These are phyloP conservation scores for Desmodus rotundus DNA, from an alignment of 2,113 vertebrate genomes.

Conservation along the genomic window DNA sequence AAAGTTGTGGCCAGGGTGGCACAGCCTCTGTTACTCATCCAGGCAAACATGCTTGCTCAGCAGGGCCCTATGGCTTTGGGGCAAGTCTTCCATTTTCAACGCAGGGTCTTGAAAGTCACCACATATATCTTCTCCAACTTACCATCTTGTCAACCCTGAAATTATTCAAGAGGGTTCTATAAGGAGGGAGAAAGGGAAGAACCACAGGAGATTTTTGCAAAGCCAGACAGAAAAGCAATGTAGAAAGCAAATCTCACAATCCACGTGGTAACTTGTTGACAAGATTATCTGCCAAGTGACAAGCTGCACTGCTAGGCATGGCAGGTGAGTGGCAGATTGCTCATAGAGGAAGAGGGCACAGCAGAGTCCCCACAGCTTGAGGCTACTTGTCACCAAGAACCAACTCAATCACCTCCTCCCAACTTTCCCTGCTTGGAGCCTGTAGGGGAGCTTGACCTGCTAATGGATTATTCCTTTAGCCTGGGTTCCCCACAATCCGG, in stretches of 20 bases:
- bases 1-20: neutral
- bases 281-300: neutral
- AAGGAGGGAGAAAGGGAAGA: neutral
- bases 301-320: neutral
- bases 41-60: neutral
- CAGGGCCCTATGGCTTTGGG: neutral
- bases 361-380: neutral
- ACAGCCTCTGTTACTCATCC: neutral
- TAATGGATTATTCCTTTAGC: neutral
- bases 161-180: neutral
- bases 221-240: neutral
- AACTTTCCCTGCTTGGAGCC: neutral
- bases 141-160: neutral
- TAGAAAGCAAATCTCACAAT: neutral
- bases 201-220: neutral
- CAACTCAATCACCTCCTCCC: neutral
- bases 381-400: neutral
- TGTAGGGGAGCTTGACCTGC: neutral
- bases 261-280: neutral
- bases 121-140: slow-evolving; percentile 8
- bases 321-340: neutral
- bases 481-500: neutral
- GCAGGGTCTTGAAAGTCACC: neutral
- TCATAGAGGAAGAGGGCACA: neutral
- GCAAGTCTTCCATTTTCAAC: neutral